Base-by-base conservation (phyloP, 30 jellyfish, hydroid and myxozoan species). In the Aurelia aurita complex sp. Pacific region DNA sequence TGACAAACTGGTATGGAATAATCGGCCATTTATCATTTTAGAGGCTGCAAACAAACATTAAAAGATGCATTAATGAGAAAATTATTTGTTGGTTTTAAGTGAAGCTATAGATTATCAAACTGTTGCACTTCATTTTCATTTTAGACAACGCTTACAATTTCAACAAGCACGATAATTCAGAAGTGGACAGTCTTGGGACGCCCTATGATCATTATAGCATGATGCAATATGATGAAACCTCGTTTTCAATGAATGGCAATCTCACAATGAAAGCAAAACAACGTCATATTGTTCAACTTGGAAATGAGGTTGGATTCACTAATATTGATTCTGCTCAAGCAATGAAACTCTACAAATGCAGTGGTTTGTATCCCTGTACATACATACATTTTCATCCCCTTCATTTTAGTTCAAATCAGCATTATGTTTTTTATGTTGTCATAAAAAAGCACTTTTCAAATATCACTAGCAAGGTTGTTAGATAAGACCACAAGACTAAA, bases 151-250 rank as follows among this genome's bases (percentile, higher is more conserved):
- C 83, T 4, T 87, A 88, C 79, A 94, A 88, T 57, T 94, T 94
- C 87, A 63, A 75, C 52, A 82, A 83, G 54, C 94, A 83, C 82
- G 83, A 64, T 42, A 82, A 88, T 76, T 67, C 90, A 15, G 79
- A 82, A 11, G 96, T 94, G 15, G 97, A 94, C 94, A 94, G 98
- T 64, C 83, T 94, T 23, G 90, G 90, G 18, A 74, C 97, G 14
- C 96, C 97, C 13, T 94, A 94, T 54, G 98, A 94, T 64, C 89
- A 88, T 76, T 64, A 73, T 68, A 73, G 94, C 65, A 74, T 88
- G 87, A 94, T 94, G 98, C 98, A 94, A 66, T 94, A 94, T 64
- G 91, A 94, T 12, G 90, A 78, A 82, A 88, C 97, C 70, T 80
- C 97, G 59, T 94, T 94, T 59, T 82, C 98, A 32, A 80, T 65